Conservation (phyloP, 2,797 vertebrate species). For the Gymnopithys bicolor region DNA sequence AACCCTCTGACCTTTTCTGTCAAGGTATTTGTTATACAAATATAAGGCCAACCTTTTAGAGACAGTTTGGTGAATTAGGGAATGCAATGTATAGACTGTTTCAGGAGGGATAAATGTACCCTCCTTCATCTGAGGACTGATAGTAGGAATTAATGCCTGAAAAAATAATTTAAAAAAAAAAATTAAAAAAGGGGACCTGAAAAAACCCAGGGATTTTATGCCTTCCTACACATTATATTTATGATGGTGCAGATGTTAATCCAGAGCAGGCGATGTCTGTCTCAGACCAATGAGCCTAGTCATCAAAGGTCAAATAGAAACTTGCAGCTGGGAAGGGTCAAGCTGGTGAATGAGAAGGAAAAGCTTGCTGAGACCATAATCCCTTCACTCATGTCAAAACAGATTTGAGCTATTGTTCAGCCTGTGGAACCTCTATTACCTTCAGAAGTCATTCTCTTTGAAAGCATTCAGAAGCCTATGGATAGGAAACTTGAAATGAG, state of each 20-base stretch:
- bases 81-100: background rate
- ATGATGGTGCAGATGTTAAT: background rate
- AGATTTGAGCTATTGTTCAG: slow-evolving; percentile 61
- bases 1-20: background rate
- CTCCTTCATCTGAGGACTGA: background rate
- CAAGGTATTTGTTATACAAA: background rate
- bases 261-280: background rate
- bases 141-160: background rate
- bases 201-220: background rate
- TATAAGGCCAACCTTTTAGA: background rate
- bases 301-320: slow-evolving; percentile 1
- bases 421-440: slow-evolving; percentile 51
- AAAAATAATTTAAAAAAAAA: background rate
- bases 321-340: slow-evolving; percentile 10
- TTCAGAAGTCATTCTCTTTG: slow-evolving; percentile 49
- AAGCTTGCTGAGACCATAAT: slow-evolving; percentile 51
- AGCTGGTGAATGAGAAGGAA: slow-evolving; percentile 19
- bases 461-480: slow-evolving; percentile 21
- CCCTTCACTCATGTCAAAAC: slow-evolving; percentile 55
- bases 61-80: background rate
- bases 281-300: background rate
- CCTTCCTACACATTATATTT: background rate
- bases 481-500: slow-evolving; percentile 45
- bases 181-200: background rate
- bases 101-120: background rate